Evolutionary conservation across 23 tunicate species (phyloP).

Genomic region (Pegea sp.): DNA sequence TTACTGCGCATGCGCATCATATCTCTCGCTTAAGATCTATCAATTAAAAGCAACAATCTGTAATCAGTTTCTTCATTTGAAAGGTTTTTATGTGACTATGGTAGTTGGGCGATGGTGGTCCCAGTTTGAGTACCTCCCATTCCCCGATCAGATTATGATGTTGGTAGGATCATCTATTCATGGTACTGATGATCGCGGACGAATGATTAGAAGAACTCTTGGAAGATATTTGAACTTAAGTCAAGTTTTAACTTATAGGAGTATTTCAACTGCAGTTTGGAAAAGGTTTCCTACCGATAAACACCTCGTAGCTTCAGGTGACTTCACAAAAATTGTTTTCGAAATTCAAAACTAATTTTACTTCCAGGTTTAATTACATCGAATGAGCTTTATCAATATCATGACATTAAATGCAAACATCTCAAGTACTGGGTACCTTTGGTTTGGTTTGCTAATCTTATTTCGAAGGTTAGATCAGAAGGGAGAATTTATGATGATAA

Average conservation of each 20-base stretch:
- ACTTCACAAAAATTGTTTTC: too few relatives aligned
- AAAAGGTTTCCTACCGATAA: slow-evolving; percentile 77
- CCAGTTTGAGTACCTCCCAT: slow-evolving; percentile 49
- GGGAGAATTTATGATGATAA: slow-evolving; percentile 77
- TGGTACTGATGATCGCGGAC: slow-evolving; percentile 54
- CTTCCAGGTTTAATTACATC: slow-evolving; percentile 56
- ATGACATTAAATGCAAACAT: slow-evolving; percentile 32
- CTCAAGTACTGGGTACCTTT: slow-evolving; percentile 72
- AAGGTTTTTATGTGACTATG: slow-evolving; percentile 76
- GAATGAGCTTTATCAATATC: slow-evolving; percentile 30
- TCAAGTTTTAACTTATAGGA: slow-evolving; percentile 45
- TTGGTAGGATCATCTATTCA: slow-evolving; percentile 44
- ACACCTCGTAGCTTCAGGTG: slow-evolving; percentile 62
- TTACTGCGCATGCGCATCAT: too few relatives aligned
- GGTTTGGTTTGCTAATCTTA: slow-evolving; percentile 52
- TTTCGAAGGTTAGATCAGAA: slow-evolving; percentile 50
- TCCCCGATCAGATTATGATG: slow-evolving; percentile 72
- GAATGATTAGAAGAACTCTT: slow-evolving; percentile 48
- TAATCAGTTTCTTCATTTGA: background rate
- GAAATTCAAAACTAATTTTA: too few relatives aligned
- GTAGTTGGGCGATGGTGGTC: slow-evolving; percentile 91
- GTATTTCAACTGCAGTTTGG: slow-evolving; percentile 59
- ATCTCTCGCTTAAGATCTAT: too few relatives aligned
- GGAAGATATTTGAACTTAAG: slow-evolving; percentile 39
- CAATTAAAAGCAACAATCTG: too few relatives aligned